Base-by-base conservation (phyloP, 2,113 vertebrate species). In the Pachypanchax playfairii region DNA sequence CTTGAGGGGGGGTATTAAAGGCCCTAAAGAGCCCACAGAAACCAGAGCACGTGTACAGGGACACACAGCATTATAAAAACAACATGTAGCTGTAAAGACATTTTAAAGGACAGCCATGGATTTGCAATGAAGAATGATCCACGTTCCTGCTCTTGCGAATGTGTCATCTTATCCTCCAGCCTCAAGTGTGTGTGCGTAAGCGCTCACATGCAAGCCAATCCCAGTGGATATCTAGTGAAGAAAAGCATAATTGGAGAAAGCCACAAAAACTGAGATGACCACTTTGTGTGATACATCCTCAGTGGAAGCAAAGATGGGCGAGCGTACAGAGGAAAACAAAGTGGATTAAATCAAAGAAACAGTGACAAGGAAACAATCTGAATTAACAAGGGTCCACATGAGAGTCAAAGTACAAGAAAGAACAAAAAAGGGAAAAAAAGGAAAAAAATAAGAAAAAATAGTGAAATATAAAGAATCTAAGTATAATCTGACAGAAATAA, bases 401-500 rank as follows among this genome's bases (percentile, higher is more conserved):
- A 56, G 72, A 75, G 70, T 75, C 62, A 75, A 75, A 70, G 65
- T 38, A 13, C 47, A 48, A 42, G 38, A 50, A 60, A 43, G 49
- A 61, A 18, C n/a, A 10, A 62, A 22, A 49, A 33, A 20, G 47
- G 7, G 5, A 31, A 13, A 17, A 39, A 33, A 22, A 52, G 13
- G 17, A 48, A 44, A 12, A 24, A 55, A 36, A 18, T 18, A 53
- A 39, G 25, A 59, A 44, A 48, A 28, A 36, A 5, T 49, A 25
- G 22, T 25, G 22, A 53, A 67, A 78, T 26, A 61, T 53, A 75
- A 36, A 33, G 18, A 73, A 77, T 77, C 18, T 52, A 26, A 71
- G 70, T 68, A 56, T 76, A 50, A 79, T 77, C 70, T 75, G 81
- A 81, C 63, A 80, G 75, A 82, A 73, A 62, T 50, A 69, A 84